Evolutionary conservation across 2,797 vertebrate species (phyloP), one percentile per base, ranked within the genome.

Genomic region (Pitangus sulphuratus): DNA sequence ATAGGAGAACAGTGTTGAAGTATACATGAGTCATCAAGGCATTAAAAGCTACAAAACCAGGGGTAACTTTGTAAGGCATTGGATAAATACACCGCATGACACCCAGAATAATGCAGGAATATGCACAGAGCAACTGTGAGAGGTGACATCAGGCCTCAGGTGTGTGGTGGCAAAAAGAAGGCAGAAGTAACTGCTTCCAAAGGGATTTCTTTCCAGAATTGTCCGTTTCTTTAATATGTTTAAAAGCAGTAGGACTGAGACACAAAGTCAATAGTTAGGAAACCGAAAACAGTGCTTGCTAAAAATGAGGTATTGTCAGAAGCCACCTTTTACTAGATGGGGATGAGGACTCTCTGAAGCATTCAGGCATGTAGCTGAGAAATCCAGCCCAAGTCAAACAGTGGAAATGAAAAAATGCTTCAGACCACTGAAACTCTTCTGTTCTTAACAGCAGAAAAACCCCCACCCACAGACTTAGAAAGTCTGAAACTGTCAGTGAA

Each of bases 351-450:
- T 54, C 77, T 82, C 68, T 58, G 48, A 91, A 92, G 62, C 70
- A 66, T 60, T 91, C 79, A 76, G 58, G 74, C 48, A 5, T 44
- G 61, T 30, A 70, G 76, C 44, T 90, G 83, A 95, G 88, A 90
- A 83, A 95, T 61, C 10, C 76, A 79, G 39, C 39, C n/a, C 13
- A 53, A 54, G 48, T 53, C 71, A 47, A 76, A 50, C 25, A 85
- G 44, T 44, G 50, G n/a, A 91, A 88, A 48, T 60, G 93, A 92
- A 95, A 91, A 64, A 84, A 80, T 15, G 42, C 31, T 84, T 90
- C 60, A 92, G 60, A 80, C 60, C 14, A 3, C 84, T 90, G 84
- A 90, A 96, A 86, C 56, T 81, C 48, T 24, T 54, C 42, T 57
- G 74, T 76, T 85, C 91, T 66, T 87, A 39, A 47, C 66, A 94